phyloP scores from a whole-genome alignment of 2,888 invertebrate species.

The Aradus depressus region DNA sequence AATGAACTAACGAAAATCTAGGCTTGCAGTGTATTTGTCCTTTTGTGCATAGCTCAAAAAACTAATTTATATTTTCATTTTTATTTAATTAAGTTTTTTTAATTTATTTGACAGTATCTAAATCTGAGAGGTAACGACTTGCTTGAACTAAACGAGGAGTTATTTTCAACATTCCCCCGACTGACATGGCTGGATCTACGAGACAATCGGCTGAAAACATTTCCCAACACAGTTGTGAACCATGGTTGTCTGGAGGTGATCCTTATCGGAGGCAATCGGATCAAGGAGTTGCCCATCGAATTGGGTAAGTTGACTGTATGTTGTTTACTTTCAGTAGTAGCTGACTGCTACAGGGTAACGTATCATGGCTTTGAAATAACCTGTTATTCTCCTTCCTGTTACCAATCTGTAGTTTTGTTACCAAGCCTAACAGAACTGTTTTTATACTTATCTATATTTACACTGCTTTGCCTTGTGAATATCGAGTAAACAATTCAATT shows the following conservation, averaged over 20 bases:
- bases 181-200: slow-evolving; percentile 16
- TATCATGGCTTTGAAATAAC: too few species aligned
- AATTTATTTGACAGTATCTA: slow-evolving; percentile 10
- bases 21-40: too few species aligned
- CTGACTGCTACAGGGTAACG: too few species aligned
- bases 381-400: too few species aligned
- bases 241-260: slow-evolving; percentile 50
- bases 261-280: slow-evolving; percentile 50
- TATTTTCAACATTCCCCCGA: slow-evolving; percentile 13
- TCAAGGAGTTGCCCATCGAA: slow-evolving; percentile 49
- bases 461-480: too few species aligned
- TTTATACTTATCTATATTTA: too few species aligned
- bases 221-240: slow-evolving; percentile 47
- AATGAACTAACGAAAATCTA: too few species aligned
- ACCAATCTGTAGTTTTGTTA: too few species aligned
- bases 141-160: slow-evolving; percentile 5
- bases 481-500: too few species aligned
- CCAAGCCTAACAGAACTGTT: too few species aligned
- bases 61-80: neutral
- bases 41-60: too few species aligned
- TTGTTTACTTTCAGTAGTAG: neutral
- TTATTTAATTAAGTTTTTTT: neutral
- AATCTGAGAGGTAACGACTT: slow-evolving; percentile 15
- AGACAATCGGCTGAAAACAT: slow-evolving; percentile 42
- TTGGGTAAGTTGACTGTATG: slow-evolving; percentile 39